A percentile compares a stretch with the other conserved stretches of the same genome.
These are phyloP conservation scores for Seriola rivoliana DNA, from an alignment of 2,113 vertebrate species.

Conservation along the genomic window DNA sequence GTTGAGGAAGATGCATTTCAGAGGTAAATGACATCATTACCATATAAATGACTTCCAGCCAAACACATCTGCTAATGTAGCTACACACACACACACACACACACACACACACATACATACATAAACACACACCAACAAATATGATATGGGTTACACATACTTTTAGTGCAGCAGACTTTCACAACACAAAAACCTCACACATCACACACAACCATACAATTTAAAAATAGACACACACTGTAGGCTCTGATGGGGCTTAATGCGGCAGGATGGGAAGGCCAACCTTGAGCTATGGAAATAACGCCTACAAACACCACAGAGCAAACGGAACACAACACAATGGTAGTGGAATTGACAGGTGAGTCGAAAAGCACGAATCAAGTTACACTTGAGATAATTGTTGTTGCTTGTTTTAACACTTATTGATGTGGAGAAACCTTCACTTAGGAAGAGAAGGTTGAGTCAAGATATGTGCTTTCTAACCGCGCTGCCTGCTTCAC, in stretches of 20 bases:
- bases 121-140: conserved; percentile 29
- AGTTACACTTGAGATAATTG: conserved; percentile 26
- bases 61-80: conserved; percentile 87
- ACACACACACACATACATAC: conserved; percentile 21
- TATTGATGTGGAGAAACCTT: neutral
- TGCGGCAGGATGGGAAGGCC: conserved; percentile 1
- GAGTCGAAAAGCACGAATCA: conserved; percentile 12
- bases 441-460: neutral
- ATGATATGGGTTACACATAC: conserved; percentile 38
- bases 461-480: neutral
- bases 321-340: neutral
- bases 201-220: neutral
- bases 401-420: neutral
- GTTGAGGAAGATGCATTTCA: conserved; percentile 85
- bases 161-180: conserved; percentile 19
- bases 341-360: neutral
- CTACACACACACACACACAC: conserved; percentile 39
- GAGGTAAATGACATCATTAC: conserved; percentile 88
- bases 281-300: neutral
- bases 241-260: conserved; percentile 16
- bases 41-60: conserved; percentile 88
- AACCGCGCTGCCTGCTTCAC: neutral
- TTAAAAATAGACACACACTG: conserved; percentile 14
- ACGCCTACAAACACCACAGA: neutral
- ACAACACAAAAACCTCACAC: conserved; percentile 27